Evolutionary conservation across 30 jellyfish, hydroid and myxozoan species (phyloP), one percentile per base, ranked within the genome.

Genomic region (Hydra vulgaris): DNA sequence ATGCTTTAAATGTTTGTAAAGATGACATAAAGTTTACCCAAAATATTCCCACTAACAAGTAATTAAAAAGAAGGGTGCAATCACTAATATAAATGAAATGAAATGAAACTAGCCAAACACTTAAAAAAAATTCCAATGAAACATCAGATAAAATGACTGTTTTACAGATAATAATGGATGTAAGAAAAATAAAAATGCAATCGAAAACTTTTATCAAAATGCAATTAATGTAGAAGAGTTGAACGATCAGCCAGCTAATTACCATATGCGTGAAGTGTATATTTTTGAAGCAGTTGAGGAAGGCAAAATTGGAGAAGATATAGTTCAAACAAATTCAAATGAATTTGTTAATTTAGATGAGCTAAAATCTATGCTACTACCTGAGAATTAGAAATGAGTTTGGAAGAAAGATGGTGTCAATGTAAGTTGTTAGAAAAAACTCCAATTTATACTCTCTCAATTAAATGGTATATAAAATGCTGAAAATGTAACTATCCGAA

Each of bases 211-310:
- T 24, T 25, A 7, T 0, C 4, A 25, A 74, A 17, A 61, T 24
- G 8, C 0, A 16, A 0, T 25, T n/a, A n/a, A 74, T 1, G 82
- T 20, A 24, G 82, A 74, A 16, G 74, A n/a, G 22, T n/a, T 74
- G 20, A 22, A 7, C 25, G 82, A 74, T 17, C 74, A 74, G 24
- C 25, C n/a, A 20, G 71, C 22, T 74, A 61, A 74, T 17, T 25
- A n/a, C 25, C 82, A 74, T 25, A 24, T 74, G 66, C 53, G 24
- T 20, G 82, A 74, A 18, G 82, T 74, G 15, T 74, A 24, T 25
- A n/a, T 74, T 21, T 74, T 20, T 20, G 82, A 74, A 23, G 74
- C 25, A 24, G 82, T 20, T 25, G 82, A 21, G 0, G 82, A 74
- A 15, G 79, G 20, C 1, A 27, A 23, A 17, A 0, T 20, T 23